These are phyloP conservation scores for Ephialtes manifestator DNA, from an alignment of 2,888 invertebrate genomes.

Conservation along the genomic window DNA sequence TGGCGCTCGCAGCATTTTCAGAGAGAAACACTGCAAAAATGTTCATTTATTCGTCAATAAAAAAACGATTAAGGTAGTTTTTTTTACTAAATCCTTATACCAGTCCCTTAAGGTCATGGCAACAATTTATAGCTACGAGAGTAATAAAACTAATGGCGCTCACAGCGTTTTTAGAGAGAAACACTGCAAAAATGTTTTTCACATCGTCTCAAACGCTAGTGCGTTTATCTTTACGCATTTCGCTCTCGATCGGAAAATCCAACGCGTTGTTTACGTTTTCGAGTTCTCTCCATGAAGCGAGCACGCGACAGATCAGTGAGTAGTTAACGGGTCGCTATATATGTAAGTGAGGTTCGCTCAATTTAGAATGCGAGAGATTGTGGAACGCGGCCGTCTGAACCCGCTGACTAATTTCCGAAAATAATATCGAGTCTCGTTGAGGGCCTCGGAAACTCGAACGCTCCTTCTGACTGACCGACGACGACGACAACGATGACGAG, in stretches of 20 bases:
- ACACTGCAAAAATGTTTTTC: no score
- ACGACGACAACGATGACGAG: no score
- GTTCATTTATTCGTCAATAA: no score
- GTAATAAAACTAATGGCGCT: no score
- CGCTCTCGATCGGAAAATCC: slow-evolving; percentile 8
- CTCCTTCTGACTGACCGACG: not conserved
- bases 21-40: no score
- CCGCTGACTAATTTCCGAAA: slow-evolving; percentile 67
- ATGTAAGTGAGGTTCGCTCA: slow-evolving; percentile 29
- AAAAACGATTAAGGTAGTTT: no score
- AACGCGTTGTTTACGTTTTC: slow-evolving; percentile 20
- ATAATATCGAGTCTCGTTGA: slow-evolving; percentile 61
- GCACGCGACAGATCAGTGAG: slow-evolving; percentile 19
- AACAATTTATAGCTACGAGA: no score
- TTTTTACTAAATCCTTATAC: no score
- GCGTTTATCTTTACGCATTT: not conserved
- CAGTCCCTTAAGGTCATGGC: no score
- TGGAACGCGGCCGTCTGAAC: slow-evolving; percentile 58
- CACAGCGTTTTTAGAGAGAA: no score
- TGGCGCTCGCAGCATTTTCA: no score
- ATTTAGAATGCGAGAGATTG: slow-evolving; percentile 63
- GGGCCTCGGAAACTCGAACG: not conserved
- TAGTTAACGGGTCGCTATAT: slow-evolving; percentile 16
- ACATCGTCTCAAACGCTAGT: not conserved
- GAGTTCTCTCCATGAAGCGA: slow-evolving; percentile 3